Base-by-base conservation (phyloP, 1,140 invertebrate species). In the Pomacea maculata region DNA sequence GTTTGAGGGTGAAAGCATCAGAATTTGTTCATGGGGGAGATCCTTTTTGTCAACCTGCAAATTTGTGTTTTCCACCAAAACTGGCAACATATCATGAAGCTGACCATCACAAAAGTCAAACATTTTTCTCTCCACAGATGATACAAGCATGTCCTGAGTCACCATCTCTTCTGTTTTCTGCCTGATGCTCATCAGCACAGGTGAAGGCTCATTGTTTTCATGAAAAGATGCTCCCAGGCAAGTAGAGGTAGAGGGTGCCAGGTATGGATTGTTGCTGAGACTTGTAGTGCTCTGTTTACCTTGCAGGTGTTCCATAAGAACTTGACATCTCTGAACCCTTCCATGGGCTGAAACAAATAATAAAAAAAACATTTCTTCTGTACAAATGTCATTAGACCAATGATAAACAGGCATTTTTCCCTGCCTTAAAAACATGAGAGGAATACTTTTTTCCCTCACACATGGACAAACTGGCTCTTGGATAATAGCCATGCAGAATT, bases 221-320 rank as follows among this genome's bases (percentile, higher is more conserved):
- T 21, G 34, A 25, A 9, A 45, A 15, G 12, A n/a, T 29, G n/a
- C 10, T 67, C 61, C 25, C 34, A 19, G n/a, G 29, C 21, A 19
- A n/a, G 14, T 70, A 21, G 17, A 52, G 19, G 45, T 1, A 5
- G 65, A 55, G 67, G n/a, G 55, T 71, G 54, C 57, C 34, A 45
- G 34, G 34, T 45, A 45, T 54, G 67, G 21, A 64, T 34, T 70
- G 65, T 8, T 55, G 67, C 21, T 70, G 1, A 17, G 21, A 12
- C 67, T 25, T 70, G 29, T 70, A 12, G 67, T 21, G 21, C 57
- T 61, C 57, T 6, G 57, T 61, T 61, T 61, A 34, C 67, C 67
- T 21, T 70, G 67, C 45, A 78, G 54, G 67, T 78, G 67, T 65
- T 78, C 77, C 15, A 78, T 55, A 52, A 78, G 29, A 17, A 34